Conservation (phyloP, 23 tunicate species). For the Phallusia fumigata region DNA sequence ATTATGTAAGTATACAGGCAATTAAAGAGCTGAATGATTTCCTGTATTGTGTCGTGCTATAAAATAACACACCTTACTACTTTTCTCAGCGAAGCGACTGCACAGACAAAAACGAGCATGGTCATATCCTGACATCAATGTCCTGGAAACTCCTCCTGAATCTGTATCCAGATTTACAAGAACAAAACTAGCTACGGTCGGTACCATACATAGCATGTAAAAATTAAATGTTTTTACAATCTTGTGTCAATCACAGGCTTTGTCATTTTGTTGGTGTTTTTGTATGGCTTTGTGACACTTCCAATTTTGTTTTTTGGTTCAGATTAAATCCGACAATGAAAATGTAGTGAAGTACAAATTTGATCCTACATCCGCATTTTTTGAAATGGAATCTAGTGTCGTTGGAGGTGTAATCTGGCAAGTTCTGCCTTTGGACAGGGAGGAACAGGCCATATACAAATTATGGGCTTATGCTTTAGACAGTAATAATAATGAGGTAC, state of each 20-base stretch:
- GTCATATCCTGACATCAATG: conserved; percentile 15
- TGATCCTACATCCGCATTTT: background rate
- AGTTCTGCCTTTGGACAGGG: conserved; percentile 47
- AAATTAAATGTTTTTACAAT: no score
- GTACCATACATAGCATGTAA: no score
- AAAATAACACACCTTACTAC: no score
- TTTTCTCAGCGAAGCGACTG: background rate
- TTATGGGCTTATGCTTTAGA: conserved; percentile 34
- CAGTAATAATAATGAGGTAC: conserved; percentile 9
- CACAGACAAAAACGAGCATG: conserved; percentile 29
- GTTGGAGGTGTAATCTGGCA: conserved; percentile 4
- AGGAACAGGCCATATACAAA: conserved; percentile 5
- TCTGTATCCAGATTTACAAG: background rate
- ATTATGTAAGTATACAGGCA: no score
- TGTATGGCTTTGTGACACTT: background rate
- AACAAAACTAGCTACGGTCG: background rate
- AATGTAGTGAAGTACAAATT: background rate
- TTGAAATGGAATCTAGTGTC: background rate
- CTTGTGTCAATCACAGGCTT: no score
- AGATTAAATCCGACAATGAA: conserved; percentile 15
- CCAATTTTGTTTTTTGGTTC: background rate
- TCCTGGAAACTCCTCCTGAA: background rate
- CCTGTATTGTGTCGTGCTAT: no score
- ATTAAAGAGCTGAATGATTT: no score
- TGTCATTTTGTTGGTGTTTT: no score